phyloP scores from a whole-genome alignment of 2,113 vertebrate genomes.

The Myanophis thanlyinensis region DNA sequence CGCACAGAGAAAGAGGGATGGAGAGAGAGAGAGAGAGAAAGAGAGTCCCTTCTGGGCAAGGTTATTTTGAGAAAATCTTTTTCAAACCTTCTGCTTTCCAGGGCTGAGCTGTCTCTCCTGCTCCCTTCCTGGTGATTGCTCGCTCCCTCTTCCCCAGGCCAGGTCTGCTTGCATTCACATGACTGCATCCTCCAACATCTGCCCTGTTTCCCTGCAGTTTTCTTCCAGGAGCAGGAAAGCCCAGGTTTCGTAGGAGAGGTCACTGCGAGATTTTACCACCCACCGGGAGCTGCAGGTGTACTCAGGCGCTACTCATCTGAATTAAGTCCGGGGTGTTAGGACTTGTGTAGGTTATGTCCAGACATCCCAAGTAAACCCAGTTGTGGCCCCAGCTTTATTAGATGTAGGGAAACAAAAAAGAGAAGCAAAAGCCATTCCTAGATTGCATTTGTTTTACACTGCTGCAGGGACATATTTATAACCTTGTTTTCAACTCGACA shows the following conservation, averaged over 20 bases:
- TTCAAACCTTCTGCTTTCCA: background rate
- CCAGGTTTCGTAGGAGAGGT: background rate
- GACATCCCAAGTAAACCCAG: background rate
- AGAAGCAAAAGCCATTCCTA: background rate
- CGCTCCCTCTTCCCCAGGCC: background rate
- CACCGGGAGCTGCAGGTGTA: background rate
- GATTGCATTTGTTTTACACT: background rate
- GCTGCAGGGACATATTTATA: background rate
- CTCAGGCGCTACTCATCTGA: background rate
- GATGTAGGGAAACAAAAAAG: background rate
- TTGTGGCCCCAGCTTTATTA: background rate
- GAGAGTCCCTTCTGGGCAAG: background rate
- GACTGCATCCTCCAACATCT: background rate
- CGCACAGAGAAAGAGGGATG: background rate
- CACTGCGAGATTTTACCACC: background rate
- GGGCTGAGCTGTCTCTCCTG: background rate
- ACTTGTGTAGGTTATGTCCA: background rate
- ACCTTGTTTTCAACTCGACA: background rate
- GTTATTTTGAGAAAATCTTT: background rate
- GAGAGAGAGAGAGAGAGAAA: fast-evolving
- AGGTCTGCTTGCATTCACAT: background rate
- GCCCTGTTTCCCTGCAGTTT: background rate
- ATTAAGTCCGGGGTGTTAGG: background rate
- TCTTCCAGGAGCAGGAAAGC: background rate
- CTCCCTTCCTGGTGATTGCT: background rate